Percentiles rank a stretch among this genome's conserved stretches.
Evolutionary conservation across 2,888 invertebrate species (phyloP).

Genomic region (Noctua fimbriata): DNA sequence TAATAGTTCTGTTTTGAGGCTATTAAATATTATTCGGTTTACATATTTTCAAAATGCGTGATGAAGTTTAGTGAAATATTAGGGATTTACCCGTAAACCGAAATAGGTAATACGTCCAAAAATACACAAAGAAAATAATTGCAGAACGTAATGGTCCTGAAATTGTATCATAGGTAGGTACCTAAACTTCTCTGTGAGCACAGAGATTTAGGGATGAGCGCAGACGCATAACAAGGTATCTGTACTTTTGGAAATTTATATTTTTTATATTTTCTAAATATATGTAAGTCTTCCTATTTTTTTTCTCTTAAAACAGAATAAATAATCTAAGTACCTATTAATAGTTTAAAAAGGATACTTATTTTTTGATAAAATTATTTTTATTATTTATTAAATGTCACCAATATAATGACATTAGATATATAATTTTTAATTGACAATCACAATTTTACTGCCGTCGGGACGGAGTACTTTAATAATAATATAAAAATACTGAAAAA

Average conservation of each 20-base stretch:
- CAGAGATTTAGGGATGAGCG: constrained; percentile 17
- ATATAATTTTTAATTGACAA: constrained; percentile 6
- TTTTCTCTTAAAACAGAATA: neutral
- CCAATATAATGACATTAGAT: neutral
- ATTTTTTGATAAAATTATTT: neutral
- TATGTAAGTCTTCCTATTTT: neutral
- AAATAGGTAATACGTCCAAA: neutral
- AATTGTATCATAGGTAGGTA: neutral
- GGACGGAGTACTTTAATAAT: constrained; percentile 15
- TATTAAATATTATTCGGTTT: neutral
- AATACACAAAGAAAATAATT: neutral
- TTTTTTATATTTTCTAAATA: neutral
- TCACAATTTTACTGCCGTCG: constrained; percentile 25
- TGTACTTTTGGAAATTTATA: neutral
- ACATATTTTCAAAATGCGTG: neutral
- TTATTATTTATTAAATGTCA: neutral
- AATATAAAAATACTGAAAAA: constrained; percentile 76
- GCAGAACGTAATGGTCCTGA: neutral
- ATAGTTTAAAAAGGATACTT: neutral
- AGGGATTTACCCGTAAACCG: neutral
- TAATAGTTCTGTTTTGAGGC: neutral
- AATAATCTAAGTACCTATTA: neutral
- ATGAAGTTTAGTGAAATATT: neutral
- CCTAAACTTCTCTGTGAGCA: neutral
- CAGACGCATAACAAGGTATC: constrained; percentile 17